Percentiles rank a stretch among this genome's conserved stretches.
Evolutionary conservation across 2,113 vertebrate species (phyloP).

Genomic region (Corvus cornix): DNA sequence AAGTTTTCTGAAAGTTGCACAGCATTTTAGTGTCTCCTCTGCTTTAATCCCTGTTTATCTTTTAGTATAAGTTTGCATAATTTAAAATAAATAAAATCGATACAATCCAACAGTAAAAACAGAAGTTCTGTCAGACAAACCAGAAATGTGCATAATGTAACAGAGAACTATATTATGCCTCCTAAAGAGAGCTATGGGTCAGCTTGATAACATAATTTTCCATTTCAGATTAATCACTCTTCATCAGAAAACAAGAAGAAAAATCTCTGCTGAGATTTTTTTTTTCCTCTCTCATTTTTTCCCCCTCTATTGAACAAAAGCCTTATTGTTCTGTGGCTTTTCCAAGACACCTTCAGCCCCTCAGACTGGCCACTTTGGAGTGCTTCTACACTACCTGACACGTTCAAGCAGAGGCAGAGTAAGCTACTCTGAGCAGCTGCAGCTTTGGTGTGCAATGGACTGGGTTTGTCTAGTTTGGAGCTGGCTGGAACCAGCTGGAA

Average conservation of each 20-base stretch:
- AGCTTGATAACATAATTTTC: not conserved
- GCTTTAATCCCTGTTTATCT: not conserved
- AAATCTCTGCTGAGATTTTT: not conserved
- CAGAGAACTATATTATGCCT: not conserved
- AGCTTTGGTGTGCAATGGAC: not conserved
- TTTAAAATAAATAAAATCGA: not conserved
- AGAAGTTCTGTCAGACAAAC: not conserved
- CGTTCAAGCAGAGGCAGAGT: not conserved
- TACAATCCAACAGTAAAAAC: not conserved
- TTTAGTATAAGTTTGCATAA: not conserved
- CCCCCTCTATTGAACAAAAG: not conserved
- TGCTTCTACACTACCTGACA: not conserved
- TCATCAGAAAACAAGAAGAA: not conserved
- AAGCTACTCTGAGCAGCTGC: not conserved
- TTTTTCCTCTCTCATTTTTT: not conserved
- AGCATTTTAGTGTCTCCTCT: not conserved
- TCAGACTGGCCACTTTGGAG: not conserved
- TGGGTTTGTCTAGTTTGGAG: not conserved
- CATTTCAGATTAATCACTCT: not conserved
- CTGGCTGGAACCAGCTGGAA: not conserved
- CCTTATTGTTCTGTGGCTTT: not conserved
- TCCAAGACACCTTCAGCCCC: not conserved
- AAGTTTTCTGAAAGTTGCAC: not conserved
- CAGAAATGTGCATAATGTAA: not conserved
- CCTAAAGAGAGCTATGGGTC: not conserved